Evolutionary conservation across 2,888 invertebrate genomes (phyloP).

Genomic region (Encarsia formosa): DNA sequence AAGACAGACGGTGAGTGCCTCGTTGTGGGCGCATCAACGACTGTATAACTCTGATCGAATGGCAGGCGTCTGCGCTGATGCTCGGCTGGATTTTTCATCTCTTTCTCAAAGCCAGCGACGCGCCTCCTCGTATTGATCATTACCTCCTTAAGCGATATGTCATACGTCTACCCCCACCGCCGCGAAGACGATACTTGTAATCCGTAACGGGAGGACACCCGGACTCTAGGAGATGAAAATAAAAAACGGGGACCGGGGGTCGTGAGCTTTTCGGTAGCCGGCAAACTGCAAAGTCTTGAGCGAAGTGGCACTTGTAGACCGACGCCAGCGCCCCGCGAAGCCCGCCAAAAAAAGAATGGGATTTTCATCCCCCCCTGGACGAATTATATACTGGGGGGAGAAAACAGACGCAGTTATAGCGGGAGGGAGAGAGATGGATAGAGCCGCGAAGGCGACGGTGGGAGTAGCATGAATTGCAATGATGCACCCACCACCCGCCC

Average conservation of each 20-base stretch:
- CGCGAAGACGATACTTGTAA: too few species aligned
- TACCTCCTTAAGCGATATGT: conserved; percentile 49
- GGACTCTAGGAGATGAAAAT: too few species aligned
- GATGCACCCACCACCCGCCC: conserved; percentile 47
- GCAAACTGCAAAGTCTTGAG: too few species aligned
- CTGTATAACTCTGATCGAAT: conserved; percentile 21
- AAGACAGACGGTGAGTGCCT: conserved; percentile 1
- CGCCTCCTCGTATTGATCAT: conserved; percentile 49
- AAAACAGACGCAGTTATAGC: conserved; percentile 43
- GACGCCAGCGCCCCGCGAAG: conserved; percentile 43
- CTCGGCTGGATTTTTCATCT: neutral
- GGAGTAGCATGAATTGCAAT: conserved; percentile 49
- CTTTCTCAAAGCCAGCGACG: conserved; percentile 25
- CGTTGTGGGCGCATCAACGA: conserved; percentile 27
- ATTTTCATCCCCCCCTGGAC: conserved; percentile 44
- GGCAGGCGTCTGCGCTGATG: conserved; percentile 47
- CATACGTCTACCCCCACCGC: conserved; percentile 24
- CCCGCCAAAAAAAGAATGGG: conserved; percentile 47
- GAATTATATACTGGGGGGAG: conserved; percentile 48
- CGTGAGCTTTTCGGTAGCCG: too few species aligned
- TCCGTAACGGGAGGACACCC: too few species aligned
- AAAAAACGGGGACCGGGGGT: neutral
- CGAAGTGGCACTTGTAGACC: too few species aligned
- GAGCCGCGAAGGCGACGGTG: conserved; percentile 5
- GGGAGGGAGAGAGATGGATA: conserved; percentile 6